Conservation (phyloP, 30 jellyfish, hydroid and myxozoan species). For the Cassiopea xamachana region DNA sequence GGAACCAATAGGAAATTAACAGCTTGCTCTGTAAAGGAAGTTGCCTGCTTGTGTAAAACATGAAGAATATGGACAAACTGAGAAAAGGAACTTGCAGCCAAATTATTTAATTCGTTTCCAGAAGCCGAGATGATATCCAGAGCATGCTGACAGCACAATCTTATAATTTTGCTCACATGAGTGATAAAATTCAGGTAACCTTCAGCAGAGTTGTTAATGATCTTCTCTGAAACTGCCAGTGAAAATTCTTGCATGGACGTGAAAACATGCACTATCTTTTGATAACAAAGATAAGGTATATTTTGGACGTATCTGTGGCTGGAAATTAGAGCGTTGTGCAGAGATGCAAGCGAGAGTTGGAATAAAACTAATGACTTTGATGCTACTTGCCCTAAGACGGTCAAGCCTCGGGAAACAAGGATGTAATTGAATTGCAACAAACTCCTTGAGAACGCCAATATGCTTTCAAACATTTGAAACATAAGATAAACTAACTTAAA, state of each 20-base stretch:
- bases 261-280: background rate
- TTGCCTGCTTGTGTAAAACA: background rate
- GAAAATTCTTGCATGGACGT: background rate
- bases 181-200: background rate
- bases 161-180: background rate
- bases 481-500: slow-evolving; percentile 12
- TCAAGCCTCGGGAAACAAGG: slow-evolving; percentile 24
- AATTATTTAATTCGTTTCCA: background rate
- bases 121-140: background rate
- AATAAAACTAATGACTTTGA: background rate
- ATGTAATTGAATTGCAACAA: slow-evolving; percentile 30
- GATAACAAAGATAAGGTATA: background rate
- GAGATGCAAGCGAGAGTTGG: background rate
- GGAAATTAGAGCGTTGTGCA: background rate
- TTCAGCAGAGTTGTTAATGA: background rate
- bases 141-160: background rate
- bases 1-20: background rate
- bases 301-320: background rate
- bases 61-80: background rate
- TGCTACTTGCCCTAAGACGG: background rate
- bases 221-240: background rate
- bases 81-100: background rate
- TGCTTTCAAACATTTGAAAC: slow-evolving; percentile 31
- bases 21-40: background rate
- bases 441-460: slow-evolving; percentile 12